Evolutionary conservation across 1,140 invertebrate genomes (phyloP), one percentile per base, ranked within the genome.

Genomic region (Leptonema lineaticorne): DNA sequence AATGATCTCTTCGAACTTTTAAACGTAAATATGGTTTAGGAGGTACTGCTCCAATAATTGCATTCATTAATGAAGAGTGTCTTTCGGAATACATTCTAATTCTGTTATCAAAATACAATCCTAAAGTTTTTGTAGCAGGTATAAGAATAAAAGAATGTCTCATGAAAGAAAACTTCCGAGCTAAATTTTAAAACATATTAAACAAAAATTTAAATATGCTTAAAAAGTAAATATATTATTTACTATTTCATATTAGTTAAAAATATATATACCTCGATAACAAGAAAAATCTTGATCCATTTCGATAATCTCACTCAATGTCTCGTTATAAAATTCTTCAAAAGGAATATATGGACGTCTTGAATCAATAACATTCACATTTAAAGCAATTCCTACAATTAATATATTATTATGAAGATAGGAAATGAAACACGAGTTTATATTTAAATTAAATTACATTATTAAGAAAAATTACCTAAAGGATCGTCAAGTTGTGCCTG

Each of bases 51-150:
- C 89, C 87, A 28, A 92, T 86, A 58, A 88, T 90, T 57, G 75
- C 83, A 76, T 94, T 88, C 75, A 94, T 81, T 78, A 95, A 82
- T 77, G 90, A 91, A 78, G 92, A 87, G 74, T 94, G 82, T 60
- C 94, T 82, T 79, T 97, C 94, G 70, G 91, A 94, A 78, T 94
- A 94, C 95, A 98, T 98, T 37, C 94, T 86, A 76, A 97, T 95
- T 29, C 95, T 86, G 78, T 95, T 96, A 79, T 97, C 95, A 78
- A 94, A 96, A 81, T 95, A 96, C 27, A 97, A 81, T 0, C 91
- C 93, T 66, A 95, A 85, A 8, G 92, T 92, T 82, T 96, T 97
- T 0, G 93, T 95, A 0, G 93, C 91, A 2, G 94, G 92, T n/a
- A 92, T 96, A 30, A 97, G 81, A 71, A 97, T 91, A 81, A 97